Percentiles rank a stretch among this genome's conserved stretches.
Evolutionary conservation across 2,113 vertebrate species (phyloP).

Genomic region (Aldabrachelys gigantea): DNA sequence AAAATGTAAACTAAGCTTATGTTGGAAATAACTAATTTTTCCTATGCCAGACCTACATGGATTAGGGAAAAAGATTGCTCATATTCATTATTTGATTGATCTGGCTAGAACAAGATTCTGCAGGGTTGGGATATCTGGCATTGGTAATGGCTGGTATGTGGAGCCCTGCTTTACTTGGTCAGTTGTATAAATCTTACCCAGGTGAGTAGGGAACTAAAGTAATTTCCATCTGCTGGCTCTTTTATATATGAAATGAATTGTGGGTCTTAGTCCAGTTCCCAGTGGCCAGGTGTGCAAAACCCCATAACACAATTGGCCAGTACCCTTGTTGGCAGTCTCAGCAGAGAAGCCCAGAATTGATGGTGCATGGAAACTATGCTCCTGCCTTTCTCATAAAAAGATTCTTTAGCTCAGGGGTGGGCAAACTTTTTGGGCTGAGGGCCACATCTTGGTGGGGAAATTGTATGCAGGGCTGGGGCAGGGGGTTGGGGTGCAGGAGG

Average conservation of each 20-base stretch:
- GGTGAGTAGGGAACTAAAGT: neutral
- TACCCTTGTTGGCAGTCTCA: neutral
- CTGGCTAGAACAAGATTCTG: neutral
- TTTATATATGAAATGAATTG: neutral
- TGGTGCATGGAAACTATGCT: neutral
- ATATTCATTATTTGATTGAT: neutral
- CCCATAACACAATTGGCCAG: neutral
- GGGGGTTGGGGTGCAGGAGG: too few species aligned
- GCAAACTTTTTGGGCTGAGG: too few species aligned
- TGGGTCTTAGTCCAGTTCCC: neutral
- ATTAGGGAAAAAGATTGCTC: neutral
- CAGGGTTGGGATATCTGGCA: neutral
- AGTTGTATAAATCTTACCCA: neutral
- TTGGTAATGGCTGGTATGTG: neutral
- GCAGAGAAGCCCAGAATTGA: neutral
- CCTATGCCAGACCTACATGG: neutral
- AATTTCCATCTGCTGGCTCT: neutral
- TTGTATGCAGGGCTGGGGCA: too few species aligned
- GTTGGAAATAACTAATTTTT: neutral
- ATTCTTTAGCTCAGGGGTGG: neutral
- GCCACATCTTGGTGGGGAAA: too few species aligned
- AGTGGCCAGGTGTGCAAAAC: neutral
- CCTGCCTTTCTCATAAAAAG: neutral
- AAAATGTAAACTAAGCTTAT: neutral
- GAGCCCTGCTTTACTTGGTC: neutral